Evolutionary conservation across 2,797 vertebrate species (phyloP), one percentile per base, ranked within the genome.

Genomic region (Rhinoraja longicauda): DNA sequence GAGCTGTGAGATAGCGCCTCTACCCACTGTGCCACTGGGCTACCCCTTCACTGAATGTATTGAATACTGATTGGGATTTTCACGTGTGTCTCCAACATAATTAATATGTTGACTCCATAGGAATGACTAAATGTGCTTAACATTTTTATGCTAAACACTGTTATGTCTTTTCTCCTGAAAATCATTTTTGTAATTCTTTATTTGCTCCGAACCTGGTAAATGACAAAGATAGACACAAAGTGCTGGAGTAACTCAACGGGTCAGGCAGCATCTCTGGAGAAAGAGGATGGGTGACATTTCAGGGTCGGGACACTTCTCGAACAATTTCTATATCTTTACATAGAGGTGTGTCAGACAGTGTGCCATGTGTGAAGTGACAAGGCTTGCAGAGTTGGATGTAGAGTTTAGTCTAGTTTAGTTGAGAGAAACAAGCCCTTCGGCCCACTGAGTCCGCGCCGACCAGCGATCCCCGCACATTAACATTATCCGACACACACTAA

Each of bases 131-230:
- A 13, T 1, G 53, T 53, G 39, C 45, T 75, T 72, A 72, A 72
- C 36, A 72, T 45, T 91, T 91, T 45, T 91, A 72, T 91, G 90
- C 53, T 39, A 29, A 36, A 45, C 53, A 53, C 36, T 73, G 73
- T 91, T 91, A 70, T 73, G n/a, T 29, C 45, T 70, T 75, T 36
- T 59, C 39, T 76, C 8, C 9, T n/a, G 29, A 78, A 93, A 82
- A 81, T n/a, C 88, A 12, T 88, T 93, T 93, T 81, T 92, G 57
- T 32, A 53, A 92, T 82, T 64, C 93, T 94, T 93, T 93, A 39
- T 91, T 26, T 53, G 39, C n/a, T 21, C 32, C 90, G 90, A 45
- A n/a, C 10, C 73, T 72, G 64, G 90, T 91, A 73, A 15, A 91
- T 75, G 90, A 73, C 39, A 39, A 1, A 39, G 39, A 39, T 39